phyloP scores from a whole-genome alignment of 2,797 vertebrate genomes.

The Spinus pinus region DNA sequence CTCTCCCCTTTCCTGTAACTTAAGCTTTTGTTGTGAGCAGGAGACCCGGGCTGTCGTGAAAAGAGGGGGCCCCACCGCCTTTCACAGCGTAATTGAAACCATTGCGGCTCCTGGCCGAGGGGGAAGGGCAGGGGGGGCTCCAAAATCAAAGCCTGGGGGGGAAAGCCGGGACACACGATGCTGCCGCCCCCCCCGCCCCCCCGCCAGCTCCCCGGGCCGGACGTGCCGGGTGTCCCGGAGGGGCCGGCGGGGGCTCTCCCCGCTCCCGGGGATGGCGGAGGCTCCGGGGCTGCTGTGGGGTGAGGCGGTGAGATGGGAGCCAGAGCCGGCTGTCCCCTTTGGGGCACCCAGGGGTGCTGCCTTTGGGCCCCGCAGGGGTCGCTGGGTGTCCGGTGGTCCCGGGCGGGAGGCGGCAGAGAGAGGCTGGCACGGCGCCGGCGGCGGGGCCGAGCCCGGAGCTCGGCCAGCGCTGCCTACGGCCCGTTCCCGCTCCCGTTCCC shows the following conservation, averaged over 20 bases:
- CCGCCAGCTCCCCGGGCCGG: background rate
- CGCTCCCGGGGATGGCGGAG: background rate
- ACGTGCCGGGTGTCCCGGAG: background rate
- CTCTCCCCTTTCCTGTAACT: constrained; percentile 75
- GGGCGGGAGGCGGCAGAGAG: background rate
- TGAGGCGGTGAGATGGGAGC: background rate
- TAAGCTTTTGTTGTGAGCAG: constrained; percentile 76
- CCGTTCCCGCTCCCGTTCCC: background rate
- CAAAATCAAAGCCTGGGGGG: constrained; percentile 32
- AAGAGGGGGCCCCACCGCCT: constrained; percentile 74
- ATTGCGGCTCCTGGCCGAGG: constrained; percentile 58
- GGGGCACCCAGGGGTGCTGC: background rate
- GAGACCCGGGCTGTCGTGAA: constrained; percentile 70
- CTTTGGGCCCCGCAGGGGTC: background rate
- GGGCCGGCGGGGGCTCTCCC: background rate
- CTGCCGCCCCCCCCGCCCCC: background rate
- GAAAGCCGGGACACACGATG: background rate
- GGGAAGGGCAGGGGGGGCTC: constrained; percentile 34
- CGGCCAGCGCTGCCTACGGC: background rate
- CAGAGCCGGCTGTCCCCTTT: background rate
- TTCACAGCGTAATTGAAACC: constrained; percentile 80
- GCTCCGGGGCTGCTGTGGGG: background rate
- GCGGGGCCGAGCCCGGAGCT: background rate
- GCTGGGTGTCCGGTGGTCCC: background rate
- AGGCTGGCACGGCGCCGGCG: background rate